Percentiles rank a stretch among this genome's conserved stretches.
Evolutionary conservation across 2,113 vertebrate genomes (phyloP).

Genomic region (Etheostoma cragini): DNA sequence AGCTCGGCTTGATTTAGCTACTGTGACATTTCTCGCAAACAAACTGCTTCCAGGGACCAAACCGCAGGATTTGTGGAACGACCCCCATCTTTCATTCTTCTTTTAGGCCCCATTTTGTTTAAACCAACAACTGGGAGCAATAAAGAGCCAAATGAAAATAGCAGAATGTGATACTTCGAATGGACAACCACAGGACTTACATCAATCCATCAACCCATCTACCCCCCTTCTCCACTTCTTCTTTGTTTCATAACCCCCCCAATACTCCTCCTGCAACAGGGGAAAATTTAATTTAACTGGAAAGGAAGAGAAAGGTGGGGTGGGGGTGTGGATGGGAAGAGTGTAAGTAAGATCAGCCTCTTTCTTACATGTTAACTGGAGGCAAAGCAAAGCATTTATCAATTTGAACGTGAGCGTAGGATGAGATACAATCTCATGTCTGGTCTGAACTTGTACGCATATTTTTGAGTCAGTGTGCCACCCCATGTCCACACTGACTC

Average conservation of each 20-base stretch:
- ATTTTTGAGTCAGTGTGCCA: no score
- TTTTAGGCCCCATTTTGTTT: constrained; percentile 64
- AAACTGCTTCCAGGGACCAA: constrained; percentile 65
- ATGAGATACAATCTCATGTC: no score
- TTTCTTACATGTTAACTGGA: constrained; percentile 55
- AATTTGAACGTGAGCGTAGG: no score
- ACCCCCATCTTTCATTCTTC: constrained; percentile 8
- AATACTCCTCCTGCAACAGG: constrained; percentile 34
- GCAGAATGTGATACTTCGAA: constrained; percentile 69
- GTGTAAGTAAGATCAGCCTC: constrained; percentile 37
- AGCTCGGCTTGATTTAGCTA: constrained; percentile 73
- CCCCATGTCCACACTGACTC: no score
- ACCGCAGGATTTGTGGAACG: constrained; percentile 31
- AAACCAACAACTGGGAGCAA: constrained; percentile 77
- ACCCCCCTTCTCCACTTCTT: not conserved
- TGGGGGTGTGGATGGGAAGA: constrained; percentile 18
- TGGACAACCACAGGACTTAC: constrained; percentile 50
- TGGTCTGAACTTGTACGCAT: no score
- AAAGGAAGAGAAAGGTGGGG: constrained; percentile 42
- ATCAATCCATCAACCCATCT: constrained; percentile 50
- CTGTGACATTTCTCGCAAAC: constrained; percentile 80
- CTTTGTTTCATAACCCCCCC: not conserved
- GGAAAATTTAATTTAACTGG: constrained; percentile 55
- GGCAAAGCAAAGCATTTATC: constrained; percentile 2
- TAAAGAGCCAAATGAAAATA: constrained; percentile 75